These are phyloP conservation scores for Melanotaenia pygmaea DNA, from an alignment of 2,797 vertebrate species.

Conservation along the genomic window DNA sequence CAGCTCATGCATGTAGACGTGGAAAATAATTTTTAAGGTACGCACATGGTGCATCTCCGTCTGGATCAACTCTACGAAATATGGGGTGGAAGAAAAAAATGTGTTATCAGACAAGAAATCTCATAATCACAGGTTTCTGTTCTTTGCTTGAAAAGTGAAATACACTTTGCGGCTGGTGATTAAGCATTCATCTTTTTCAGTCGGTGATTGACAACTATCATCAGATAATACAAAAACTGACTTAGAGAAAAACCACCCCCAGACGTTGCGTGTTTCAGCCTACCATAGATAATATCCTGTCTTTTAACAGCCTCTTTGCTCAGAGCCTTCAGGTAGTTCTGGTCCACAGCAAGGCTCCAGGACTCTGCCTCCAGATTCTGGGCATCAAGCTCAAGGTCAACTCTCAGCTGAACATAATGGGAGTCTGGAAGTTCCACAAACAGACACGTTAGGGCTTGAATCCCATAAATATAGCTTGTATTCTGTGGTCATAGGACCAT, in stretches of 20 bases:
- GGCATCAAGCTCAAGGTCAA: slow-evolving; percentile 86
- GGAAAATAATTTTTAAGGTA: slow-evolving; percentile 90
- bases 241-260: slow-evolving; percentile 1
- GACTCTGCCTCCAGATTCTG: slow-evolving; percentile 90
- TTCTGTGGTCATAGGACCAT: slow-evolving; percentile 24
- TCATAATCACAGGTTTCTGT: slow-evolving; percentile 12
- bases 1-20: slow-evolving; percentile 87
- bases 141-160: background rate
- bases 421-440: slow-evolving; percentile 78
- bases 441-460: background rate
- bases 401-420: slow-evolving; percentile 79
- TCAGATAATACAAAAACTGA: background rate
- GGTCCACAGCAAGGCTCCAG: slow-evolving; percentile 91
- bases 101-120: slow-evolving; percentile 4
- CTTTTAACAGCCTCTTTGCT: slow-evolving; percentile 86
- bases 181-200: background rate
- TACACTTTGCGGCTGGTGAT: background rate
- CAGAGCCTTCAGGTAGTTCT: slow-evolving; percentile 82
- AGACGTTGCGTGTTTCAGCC: slow-evolving; percentile 24
- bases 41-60: slow-evolving; percentile 94
- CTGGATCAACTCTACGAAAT: slow-evolving; percentile 89
- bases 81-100: background rate
- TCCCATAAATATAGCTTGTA: background rate
- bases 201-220: background rate
- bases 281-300: slow-evolving; percentile 96